phyloP scores from a whole-genome alignment of 1,140 invertebrate species.

The Onthophagus taurus region DNA sequence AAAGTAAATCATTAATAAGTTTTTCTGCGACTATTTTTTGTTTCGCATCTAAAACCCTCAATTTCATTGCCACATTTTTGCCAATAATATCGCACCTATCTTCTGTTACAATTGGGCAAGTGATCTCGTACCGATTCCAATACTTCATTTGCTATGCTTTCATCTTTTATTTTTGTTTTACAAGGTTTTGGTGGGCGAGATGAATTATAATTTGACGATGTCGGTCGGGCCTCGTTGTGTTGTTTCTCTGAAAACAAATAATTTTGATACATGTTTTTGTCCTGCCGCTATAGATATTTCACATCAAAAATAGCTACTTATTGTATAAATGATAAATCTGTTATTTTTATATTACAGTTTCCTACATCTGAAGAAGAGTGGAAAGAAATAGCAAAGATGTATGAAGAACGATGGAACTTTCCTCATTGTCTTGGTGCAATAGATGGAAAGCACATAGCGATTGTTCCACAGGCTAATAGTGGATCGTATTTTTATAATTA shows the following conservation, averaged over 20 bases:
- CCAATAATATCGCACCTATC: slow-evolving; percentile 7
- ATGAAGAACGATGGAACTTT: slow-evolving; percentile 37
- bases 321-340: no score
- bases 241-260: no score
- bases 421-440: slow-evolving; percentile 38
- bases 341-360: no score
- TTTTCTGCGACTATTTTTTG: slow-evolving; percentile 41
- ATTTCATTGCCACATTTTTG: slow-evolving; percentile 9
- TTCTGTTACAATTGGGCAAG: background rate
- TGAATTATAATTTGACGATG: no score
- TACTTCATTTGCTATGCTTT: slow-evolving; percentile 13
- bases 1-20: slow-evolving; percentile 30
- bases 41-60: slow-evolving; percentile 29
- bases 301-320: no score
- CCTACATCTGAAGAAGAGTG: no score
- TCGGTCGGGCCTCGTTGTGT: no score
- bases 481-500: slow-evolving; percentile 38
- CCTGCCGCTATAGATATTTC: no score
- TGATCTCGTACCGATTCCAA: slow-evolving; percentile 10
- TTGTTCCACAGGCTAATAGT: slow-evolving; percentile 27
- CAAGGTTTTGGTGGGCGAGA: no score
- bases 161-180: no score
- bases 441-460: slow-evolving; percentile 38
- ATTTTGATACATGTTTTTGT: no score
- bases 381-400: no score